These are phyloP conservation scores for Lomographa bimaculata DNA, from an alignment of 2,888 invertebrate genomes.

Conservation along the genomic window DNA sequence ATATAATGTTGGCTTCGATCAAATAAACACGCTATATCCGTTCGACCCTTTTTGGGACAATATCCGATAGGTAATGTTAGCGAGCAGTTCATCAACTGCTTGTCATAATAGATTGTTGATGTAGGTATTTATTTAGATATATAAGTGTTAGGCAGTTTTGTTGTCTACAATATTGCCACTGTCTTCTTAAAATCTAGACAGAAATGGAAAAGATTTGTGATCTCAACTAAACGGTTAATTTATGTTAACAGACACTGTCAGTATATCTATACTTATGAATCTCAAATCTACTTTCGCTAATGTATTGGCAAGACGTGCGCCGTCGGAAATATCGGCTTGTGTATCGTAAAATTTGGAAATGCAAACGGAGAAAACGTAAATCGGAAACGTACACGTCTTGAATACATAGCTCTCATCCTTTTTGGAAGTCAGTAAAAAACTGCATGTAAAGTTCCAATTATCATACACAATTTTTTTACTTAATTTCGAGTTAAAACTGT, in stretches of 20 bases:
- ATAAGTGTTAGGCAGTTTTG: neutral
- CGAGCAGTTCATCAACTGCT: neutral
- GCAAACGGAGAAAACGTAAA: slow-evolving; percentile 11
- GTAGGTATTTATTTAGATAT: too few species aligned
- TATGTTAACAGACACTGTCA: slow-evolving; percentile 16
- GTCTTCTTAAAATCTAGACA: too few species aligned
- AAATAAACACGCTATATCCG: slow-evolving; percentile 38
- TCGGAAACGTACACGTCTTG: too few species aligned
- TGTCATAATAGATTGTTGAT: too few species aligned
- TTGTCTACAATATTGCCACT: neutral
- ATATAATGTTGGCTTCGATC: slow-evolving; percentile 39
- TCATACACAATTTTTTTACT: too few species aligned
- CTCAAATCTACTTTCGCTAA: slow-evolving; percentile 16
- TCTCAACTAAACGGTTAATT: too few species aligned
- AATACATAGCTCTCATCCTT: too few species aligned
- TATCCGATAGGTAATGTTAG: slow-evolving; percentile 5
- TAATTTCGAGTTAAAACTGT: too few species aligned
- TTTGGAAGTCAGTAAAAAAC: too few species aligned
- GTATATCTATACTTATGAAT: too few species aligned
- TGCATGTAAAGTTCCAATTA: too few species aligned
- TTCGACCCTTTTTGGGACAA: slow-evolving; percentile 22
- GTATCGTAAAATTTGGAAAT: slow-evolving; percentile 14
- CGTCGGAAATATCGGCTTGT: slow-evolving; percentile 14
- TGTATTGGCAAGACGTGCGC: slow-evolving; percentile 19
- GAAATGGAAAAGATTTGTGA: too few species aligned